Evolutionary conservation across 2,888 invertebrate genomes (phyloP).

Genomic region (Tachina lurida): DNA sequence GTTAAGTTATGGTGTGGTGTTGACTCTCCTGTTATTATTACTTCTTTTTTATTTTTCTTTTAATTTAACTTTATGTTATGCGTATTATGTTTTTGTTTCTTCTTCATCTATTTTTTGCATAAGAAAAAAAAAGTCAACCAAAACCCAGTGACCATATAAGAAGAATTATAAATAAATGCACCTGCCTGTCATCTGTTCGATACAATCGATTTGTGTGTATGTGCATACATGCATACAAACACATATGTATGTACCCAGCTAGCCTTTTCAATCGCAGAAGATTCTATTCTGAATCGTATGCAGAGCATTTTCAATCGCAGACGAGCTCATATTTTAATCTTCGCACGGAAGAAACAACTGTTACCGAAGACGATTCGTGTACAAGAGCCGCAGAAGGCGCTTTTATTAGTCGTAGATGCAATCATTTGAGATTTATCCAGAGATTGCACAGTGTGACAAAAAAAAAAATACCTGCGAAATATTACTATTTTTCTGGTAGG

Average conservation of each 20-base stretch:
- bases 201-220: slow-evolving; percentile 39
- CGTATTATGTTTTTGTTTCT: not conserved
- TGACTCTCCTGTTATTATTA: not conserved
- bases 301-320: no score
- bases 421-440: no score
- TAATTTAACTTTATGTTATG: not conserved
- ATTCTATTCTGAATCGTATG: no score
- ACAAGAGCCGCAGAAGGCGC: no score
- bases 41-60: not conserved
- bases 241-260: not conserved
- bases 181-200: slow-evolving; percentile 61
- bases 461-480: no score
- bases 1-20: not conserved
- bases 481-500: no score
- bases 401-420: no score
- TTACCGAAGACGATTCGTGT: no score
- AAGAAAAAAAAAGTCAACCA: not conserved
- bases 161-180: slow-evolving; percentile 38
- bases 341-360: no score
- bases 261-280: no score
- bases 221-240: not conserved
- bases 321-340: no score
- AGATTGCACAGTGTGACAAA: no score
- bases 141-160: slow-evolving; percentile 25
- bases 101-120: slow-evolving; percentile 12